Evolutionary conservation across 1,140 invertebrate species (phyloP), one percentile per base, ranked within the genome.

Genomic region (Gonatopus flavifemur): DNA sequence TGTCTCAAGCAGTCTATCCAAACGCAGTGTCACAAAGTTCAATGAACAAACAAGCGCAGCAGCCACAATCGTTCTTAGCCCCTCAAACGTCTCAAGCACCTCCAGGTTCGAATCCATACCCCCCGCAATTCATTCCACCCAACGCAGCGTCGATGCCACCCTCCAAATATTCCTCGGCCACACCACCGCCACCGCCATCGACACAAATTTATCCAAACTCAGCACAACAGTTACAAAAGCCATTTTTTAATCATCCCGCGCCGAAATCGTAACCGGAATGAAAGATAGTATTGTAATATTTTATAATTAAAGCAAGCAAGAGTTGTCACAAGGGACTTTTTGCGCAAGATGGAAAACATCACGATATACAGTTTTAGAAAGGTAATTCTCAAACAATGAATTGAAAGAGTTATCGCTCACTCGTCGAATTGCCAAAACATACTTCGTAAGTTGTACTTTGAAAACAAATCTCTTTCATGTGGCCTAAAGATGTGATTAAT

Each of bases 21-120:
- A 61, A 52, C 33, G 47, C 36, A 2, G 22, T 31, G 3, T 13
- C 58, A 24, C 61, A 59, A 55, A 13, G 45, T 12, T 36, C 55
- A 22, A 19, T 16, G n/a, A 48, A 3, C 33, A 64, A 55, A 6
- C 56, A 39, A 19, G 3, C 57, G 21, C 54, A 60, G 9, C 46
- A 65, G 35, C 53, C 49, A 9, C 64, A 62, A 39, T 76, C 74
- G 32, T 28, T 70, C 16, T 57, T 76, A 12, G 72, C 72, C 0
- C 74, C 74, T 40, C 66, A 67, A 18, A 57, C 73, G 10, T 71
- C 72, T 4, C 75, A 77, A 42, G 75, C 75, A 16, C 75, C 74
- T 12, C 74, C 75, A 10, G 75, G 74, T 4, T 67, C 76, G 1
- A 78, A 78, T 44, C 76, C 76, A 0, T 77, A 78, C 51, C 74